A percentile compares a stretch with the other conserved stretches of the same genome.
These are phyloP conservation scores for Leptopterna dolabrata DNA, from an alignment of 2,888 invertebrate species.

Conservation along the genomic window DNA sequence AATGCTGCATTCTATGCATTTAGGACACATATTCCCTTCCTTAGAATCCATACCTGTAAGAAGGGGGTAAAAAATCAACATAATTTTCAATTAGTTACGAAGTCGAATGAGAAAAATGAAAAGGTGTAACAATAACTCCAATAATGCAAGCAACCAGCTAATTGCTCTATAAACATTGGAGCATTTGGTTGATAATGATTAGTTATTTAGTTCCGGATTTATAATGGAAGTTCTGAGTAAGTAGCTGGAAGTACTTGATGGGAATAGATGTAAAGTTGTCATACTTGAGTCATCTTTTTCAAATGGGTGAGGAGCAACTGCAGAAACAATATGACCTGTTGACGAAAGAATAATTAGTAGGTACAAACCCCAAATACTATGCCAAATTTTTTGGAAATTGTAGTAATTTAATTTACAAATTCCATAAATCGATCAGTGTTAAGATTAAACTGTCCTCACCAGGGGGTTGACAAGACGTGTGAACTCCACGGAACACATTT, in stretches of 20 bases:
- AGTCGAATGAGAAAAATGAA: neutral
- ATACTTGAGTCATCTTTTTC: conserved; percentile 57
- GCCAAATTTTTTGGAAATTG: too few relatives aligned
- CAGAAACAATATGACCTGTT: conserved; percentile 60
- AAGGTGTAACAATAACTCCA: neutral
- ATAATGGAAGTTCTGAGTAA: too few relatives aligned
- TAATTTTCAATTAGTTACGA: neutral
- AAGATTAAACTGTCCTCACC: conserved; percentile 57
- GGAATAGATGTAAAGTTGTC: neutral
- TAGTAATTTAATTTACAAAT: too few relatives aligned
- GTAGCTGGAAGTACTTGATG: too few relatives aligned
- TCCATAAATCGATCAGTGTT: too few relatives aligned
- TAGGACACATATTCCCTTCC: conserved; percentile 58
- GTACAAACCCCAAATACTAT: neutral
- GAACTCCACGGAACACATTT: conserved; percentile 75
- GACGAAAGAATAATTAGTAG: conserved; percentile 16
- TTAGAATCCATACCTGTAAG: conserved; percentile 57
- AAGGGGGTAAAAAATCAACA: neutral
- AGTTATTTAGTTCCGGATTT: too few relatives aligned
- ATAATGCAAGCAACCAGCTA: too few relatives aligned
- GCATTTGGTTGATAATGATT: too few relatives aligned
- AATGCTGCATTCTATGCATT: conserved; percentile 60
- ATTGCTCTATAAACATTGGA: too few relatives aligned
- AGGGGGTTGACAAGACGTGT: conserved; percentile 65
- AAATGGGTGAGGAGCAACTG: conserved; percentile 57